Evolutionary conservation across 2,797 vertebrate species (phyloP).

Genomic region (Melanotaenia nigrans): DNA sequence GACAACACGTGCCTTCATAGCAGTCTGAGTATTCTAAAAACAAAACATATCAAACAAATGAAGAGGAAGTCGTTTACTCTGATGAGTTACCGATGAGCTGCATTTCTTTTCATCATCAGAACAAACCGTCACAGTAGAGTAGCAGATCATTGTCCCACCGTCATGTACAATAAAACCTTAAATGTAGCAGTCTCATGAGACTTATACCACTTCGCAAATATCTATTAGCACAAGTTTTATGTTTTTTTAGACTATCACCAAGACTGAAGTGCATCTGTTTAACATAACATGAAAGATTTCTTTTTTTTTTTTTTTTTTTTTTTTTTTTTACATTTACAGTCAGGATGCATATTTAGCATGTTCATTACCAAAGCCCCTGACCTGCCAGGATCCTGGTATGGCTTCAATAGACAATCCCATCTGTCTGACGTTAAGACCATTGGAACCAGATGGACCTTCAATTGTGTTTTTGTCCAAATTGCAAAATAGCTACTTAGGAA

Average conservation of each 20-base stretch:
- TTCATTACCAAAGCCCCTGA: conserved; percentile 79
- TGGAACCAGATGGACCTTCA: conserved; percentile 98
- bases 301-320: conserved; percentile 26
- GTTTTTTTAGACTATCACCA: conserved; percentile 36
- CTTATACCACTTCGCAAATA: conserved; percentile 31
- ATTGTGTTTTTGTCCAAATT: conserved; percentile 99
- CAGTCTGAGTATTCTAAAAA: conserved; percentile 27
- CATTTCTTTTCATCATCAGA: conserved; percentile 9
- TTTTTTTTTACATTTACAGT: conserved; percentile 57
- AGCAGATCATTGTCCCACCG: conserved; percentile 6
- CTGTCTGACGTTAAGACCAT: conserved; percentile 92
- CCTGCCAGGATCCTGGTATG: conserved; percentile 91
- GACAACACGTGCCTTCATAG: conserved; percentile 18
- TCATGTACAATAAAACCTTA: conserved; percentile 16
- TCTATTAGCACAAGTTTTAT: conserved; percentile 18
- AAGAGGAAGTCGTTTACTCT: conserved; percentile 18
- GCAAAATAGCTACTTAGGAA: conserved; percentile 99
- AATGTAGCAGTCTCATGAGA: conserved; percentile 9
- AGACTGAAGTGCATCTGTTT: conserved; percentile 64
- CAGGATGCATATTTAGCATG: conserved; percentile 75
- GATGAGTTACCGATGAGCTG: conserved; percentile 13
- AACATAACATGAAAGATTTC: conserved; percentile 72
- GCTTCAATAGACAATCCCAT: conserved; percentile 93
- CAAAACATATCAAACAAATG: conserved; percentile 30
- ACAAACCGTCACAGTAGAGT: conserved; percentile 18